These are phyloP conservation scores for Ondatra zibethicus DNA, from an alignment of 2,113 vertebrate species.

Conservation along the genomic window DNA sequence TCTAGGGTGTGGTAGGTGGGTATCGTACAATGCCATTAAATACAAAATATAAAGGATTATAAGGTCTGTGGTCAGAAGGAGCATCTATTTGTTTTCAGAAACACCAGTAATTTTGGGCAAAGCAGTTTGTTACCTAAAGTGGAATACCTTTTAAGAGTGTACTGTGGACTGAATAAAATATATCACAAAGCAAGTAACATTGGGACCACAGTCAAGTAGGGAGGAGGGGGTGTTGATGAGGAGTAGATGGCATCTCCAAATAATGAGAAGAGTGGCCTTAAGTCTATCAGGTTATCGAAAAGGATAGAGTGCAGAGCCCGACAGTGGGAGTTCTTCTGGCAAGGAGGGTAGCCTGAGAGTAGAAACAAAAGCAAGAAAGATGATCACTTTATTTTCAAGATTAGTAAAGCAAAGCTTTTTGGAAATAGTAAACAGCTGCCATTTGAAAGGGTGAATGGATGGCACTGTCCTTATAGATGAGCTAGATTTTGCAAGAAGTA, in stretches of 20 bases:
- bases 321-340: background rate
- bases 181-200: background rate
- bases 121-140: background rate
- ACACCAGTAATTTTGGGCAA: background rate
- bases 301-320: background rate
- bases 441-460: background rate
- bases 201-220: background rate
- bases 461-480: background rate
- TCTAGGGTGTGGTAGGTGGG: background rate
- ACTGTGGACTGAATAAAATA: background rate
- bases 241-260: background rate
- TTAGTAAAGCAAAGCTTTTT: background rate
- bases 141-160: slow-evolving; percentile 21
- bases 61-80: background rate
- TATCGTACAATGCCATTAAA: background rate
- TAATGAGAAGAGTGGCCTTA: background rate
- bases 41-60: background rate
- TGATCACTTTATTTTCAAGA: background rate
- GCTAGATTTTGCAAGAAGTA: background rate
- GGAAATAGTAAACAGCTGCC: background rate
- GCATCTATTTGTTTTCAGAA: background rate
- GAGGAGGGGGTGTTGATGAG: background rate
- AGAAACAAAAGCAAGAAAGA: background rate
- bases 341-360: background rate
- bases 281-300: background rate